These are phyloP conservation scores for Coronaproctus castanopsis DNA, from an alignment of 2,888 invertebrate species.

Conservation along the genomic window DNA sequence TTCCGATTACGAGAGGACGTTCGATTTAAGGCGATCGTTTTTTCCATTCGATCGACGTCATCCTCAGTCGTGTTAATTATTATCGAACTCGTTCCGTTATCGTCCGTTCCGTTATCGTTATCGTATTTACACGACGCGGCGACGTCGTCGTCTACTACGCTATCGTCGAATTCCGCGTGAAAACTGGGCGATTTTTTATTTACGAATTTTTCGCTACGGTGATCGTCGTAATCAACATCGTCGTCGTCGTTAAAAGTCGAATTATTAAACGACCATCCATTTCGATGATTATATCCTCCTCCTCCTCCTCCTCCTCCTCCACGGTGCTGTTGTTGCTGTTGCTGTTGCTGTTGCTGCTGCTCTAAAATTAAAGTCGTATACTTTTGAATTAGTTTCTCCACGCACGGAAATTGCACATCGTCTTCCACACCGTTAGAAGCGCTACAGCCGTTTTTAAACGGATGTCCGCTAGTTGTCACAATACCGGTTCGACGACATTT, in stretches of 20 bases:
- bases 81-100: no score
- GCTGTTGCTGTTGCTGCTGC: slow-evolving; percentile 10
- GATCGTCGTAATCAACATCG: slow-evolving; percentile 26
- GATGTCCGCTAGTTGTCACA: not conserved
- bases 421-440: slow-evolving; percentile 1
- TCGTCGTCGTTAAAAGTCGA: slow-evolving; percentile 21
- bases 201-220: slow-evolving; percentile 24
- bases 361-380: slow-evolving; percentile 15
- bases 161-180: no score
- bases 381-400: slow-evolving; percentile 14
- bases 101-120: no score
- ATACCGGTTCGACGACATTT: slow-evolving; percentile 6
- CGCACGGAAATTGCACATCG: slow-evolving; percentile 14
- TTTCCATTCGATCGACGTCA: no score
- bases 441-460: no score
- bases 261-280: not conserved
- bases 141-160: not conserved
- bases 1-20: no score
- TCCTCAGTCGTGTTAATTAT: no score
- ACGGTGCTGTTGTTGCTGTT: slow-evolving; percentile 10
- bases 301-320: not conserved
- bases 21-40: no score
- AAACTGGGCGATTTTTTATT: no score
- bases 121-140: not conserved
- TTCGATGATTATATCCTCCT: not conserved